Conservation (phyloP, 1,140 invertebrate genomes). For the Bradysia coprophila region DNA sequence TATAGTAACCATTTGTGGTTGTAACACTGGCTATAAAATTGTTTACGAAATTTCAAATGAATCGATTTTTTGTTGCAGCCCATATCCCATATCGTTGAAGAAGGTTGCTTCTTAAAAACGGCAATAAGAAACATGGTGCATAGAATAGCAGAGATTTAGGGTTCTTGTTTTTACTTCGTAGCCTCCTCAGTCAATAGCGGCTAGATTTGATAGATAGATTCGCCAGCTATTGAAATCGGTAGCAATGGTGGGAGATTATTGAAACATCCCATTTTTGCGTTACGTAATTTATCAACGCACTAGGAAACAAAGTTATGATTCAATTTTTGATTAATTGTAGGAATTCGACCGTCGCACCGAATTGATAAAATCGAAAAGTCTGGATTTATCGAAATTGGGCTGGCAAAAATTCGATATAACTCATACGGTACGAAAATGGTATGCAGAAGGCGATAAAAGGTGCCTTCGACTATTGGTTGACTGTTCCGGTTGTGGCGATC, state of each 20-base stretch:
- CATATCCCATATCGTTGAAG: too few species aligned
- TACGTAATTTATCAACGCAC: background rate
- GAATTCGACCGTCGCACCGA: constrained; percentile 36
- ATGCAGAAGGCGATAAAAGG: constrained; percentile 32
- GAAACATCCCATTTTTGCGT: background rate
- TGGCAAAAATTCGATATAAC: constrained; percentile 81
- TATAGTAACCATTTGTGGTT: too few species aligned
- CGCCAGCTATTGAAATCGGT: background rate
- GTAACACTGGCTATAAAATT: too few species aligned
- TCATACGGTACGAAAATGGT: constrained; percentile 53
- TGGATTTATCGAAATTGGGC: constrained; percentile 44
- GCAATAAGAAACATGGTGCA: too few species aligned
- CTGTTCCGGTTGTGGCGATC: constrained; percentile 63
- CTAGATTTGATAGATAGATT: background rate
- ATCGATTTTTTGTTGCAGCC: too few species aligned
- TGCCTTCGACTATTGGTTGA: constrained; percentile 58
- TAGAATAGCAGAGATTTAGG: too few species aligned
- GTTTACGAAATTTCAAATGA: too few species aligned
- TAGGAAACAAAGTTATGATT: background rate
- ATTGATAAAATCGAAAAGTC: constrained; percentile 47
- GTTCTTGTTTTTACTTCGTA: background rate
- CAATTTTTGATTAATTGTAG: constrained; percentile 16
- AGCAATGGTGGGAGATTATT: background rate
- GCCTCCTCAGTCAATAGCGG: background rate
- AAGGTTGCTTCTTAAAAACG: too few species aligned